Evolutionary conservation across 2,113 vertebrate species (phyloP).

Genomic region (Myotis davidii): DNA sequence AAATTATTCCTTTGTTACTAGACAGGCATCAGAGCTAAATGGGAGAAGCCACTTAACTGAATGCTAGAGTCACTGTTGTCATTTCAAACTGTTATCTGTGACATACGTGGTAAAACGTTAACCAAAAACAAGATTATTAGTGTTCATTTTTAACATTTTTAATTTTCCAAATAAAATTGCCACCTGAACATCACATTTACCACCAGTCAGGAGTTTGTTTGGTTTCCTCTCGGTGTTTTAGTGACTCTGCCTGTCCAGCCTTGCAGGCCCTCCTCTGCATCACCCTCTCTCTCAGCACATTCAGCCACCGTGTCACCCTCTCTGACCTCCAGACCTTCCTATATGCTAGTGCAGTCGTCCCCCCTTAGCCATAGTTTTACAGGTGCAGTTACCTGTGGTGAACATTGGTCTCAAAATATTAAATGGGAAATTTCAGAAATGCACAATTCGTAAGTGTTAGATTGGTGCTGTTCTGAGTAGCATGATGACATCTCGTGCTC

Average conservation of each 20-base stretch:
- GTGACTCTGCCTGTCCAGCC: background rate
- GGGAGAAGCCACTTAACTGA: background rate
- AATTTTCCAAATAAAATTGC: conserved; percentile 10
- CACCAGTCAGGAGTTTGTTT: background rate
- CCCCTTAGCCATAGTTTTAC: background rate
- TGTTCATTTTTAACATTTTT: conserved; percentile 20
- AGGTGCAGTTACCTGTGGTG: background rate
- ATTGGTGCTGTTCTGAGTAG: background rate
- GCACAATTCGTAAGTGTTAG: background rate
- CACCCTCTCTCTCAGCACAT: background rate
- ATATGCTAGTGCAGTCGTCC: background rate
- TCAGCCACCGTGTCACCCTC: background rate
- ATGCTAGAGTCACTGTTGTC: background rate
- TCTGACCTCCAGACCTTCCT: background rate
- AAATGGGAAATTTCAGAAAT: background rate
- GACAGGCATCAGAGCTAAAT: background rate
- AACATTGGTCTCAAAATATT: background rate
- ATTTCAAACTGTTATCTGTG: conserved; percentile 35
- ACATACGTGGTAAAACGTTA: background rate
- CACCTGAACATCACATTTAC: background rate
- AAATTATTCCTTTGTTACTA: background rate
- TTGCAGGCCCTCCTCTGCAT: background rate
- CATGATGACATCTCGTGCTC: background rate
- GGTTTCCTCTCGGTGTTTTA: background rate
- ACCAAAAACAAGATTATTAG: background rate